Conservation (phyloP, 2,113 vertebrate genomes). For the Lampris megalopsis region DNA sequence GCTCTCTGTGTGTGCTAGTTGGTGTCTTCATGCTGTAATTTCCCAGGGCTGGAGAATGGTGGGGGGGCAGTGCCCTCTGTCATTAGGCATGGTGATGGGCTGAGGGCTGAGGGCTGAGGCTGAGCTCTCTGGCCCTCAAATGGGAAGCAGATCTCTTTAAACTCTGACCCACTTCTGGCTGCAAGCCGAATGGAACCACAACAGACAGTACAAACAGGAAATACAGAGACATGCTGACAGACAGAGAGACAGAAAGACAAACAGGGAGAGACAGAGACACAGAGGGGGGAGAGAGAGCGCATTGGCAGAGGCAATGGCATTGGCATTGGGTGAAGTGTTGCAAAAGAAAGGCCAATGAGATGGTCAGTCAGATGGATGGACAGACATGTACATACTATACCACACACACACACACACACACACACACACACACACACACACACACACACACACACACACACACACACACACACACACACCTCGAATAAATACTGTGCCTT, state of each 20-base stretch:
- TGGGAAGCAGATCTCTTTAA: constrained; percentile 66
- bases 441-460: constrained; percentile 22
- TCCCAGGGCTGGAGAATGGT: constrained; percentile 34
- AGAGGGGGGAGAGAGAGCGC: neutral
- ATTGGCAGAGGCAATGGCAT: neutral
- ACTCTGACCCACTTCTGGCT: constrained; percentile 66
- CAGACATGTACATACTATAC: neutral
- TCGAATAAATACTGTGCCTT: constrained; percentile 4
- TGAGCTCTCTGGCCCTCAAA: constrained; percentile 29
- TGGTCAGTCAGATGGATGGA: neutral
- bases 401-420: neutral
- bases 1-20: constrained; percentile 28
- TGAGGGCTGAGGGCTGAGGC: constrained; percentile 30
- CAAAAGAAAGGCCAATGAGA: too few relatives aligned
- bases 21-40: constrained; percentile 34
- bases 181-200: constrained; percentile 49
- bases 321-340: neutral
- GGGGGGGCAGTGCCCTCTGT: constrained; percentile 54
- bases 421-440: constrained; percentile 18
- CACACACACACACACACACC: constrained; percentile 14
- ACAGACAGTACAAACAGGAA: neutral
- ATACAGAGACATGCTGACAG: neutral
- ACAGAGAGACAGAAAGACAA: constrained; percentile 20
- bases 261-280: constrained; percentile 11
- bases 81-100: constrained; percentile 51